phyloP scores from a whole-genome alignment of 2,797 vertebrate species.

The Dicrostonyx torquatus region DNA sequence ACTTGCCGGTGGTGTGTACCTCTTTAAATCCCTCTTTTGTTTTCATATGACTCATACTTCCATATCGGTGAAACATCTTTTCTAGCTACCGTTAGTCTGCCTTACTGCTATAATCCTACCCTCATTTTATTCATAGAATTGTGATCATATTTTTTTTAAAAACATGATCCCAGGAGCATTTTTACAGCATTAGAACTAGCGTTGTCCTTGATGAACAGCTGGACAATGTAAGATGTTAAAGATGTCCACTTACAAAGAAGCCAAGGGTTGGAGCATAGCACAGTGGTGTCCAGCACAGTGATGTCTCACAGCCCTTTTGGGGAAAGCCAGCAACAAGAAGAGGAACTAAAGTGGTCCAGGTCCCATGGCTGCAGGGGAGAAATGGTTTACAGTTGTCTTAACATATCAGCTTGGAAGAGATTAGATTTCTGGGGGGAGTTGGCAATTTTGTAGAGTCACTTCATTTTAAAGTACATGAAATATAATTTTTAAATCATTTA shows the following conservation, averaged over 20 bases:
- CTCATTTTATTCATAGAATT: neutral
- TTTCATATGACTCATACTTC: neutral
- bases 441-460: neutral
- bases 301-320: neutral
- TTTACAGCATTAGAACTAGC: neutral
- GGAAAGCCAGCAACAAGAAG: neutral
- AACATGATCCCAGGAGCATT: neutral
- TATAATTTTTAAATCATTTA: neutral
- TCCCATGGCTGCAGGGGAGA: neutral
- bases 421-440: neutral
- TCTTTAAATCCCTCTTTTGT: neutral
- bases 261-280: neutral
- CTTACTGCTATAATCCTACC: neutral
- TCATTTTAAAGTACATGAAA: neutral
- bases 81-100: neutral
- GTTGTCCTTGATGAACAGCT: neutral
- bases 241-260: neutral
- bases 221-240: neutral
- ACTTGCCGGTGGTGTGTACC: fast-evolving
- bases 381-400: neutral
- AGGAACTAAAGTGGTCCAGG: neutral
- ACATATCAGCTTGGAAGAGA: neutral
- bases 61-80: neutral
- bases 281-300: neutral
- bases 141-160: neutral